Evolutionary conservation across 2,888 invertebrate genomes (phyloP), one percentile per base, ranked within the genome.

Genomic region (Lacanobia oleracea): DNA sequence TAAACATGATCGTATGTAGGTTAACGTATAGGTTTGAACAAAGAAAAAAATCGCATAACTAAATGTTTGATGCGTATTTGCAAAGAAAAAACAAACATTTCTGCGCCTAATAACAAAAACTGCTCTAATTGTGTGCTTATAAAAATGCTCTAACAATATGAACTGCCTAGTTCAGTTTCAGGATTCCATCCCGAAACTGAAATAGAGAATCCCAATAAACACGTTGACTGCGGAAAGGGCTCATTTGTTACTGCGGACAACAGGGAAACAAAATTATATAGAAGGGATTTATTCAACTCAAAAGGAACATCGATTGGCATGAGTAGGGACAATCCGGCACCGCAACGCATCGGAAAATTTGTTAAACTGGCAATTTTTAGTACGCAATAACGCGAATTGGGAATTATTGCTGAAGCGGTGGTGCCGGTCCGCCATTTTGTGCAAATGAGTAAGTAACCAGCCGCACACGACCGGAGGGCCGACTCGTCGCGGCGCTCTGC

Each of bases 191-290:
- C 82, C 43, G 59, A 66, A 79, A 73, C 56, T 82, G 79, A 79
- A 82, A 56, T 79, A 82, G 82, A 27, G 9, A 51, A 53, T 66
- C 21, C 50, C 21, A 33, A 21, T 59, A 45, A 81, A 73, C 69
- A 82, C 79, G 79, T 67, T 79, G 79, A 70, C 33, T 80, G 79
- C 64, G 69, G 75, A 79, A 16, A 50, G 14, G 14, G 57, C 79
- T 83, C 83, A 80, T 82, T 82, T 80, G 82, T 82, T 43, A 67
- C 73, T 45, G 69, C 79, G 62, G 72, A 54, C 21, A n/a, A 67
- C 8, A 18, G 33, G 48, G 51, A 9, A 23, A 10, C 79, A 77
- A 79, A 79, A 79, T 79, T 79, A 18, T 40, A 12, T 59, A n/a
- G 1, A 53, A 61, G 45, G 23, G 6, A 50, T 50, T 53, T 56